Evolutionary conservation across 2,797 vertebrate genomes (phyloP).

Genomic region (Rhodeus uyekii): DNA sequence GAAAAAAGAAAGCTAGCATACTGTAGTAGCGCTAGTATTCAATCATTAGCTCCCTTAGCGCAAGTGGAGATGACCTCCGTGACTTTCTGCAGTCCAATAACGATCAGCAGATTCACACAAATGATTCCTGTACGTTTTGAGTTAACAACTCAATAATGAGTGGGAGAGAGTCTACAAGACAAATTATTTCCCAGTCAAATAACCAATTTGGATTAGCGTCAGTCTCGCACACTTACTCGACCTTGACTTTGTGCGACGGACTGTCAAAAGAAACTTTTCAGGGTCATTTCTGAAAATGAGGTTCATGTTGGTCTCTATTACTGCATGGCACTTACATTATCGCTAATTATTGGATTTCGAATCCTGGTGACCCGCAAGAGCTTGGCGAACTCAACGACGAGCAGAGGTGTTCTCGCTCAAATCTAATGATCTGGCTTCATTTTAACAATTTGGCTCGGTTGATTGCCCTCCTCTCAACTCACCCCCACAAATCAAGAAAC

Average conservation of each 20-base stretch:
- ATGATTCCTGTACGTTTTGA: slow-evolving; percentile 51
- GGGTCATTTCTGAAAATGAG: slow-evolving; percentile 40
- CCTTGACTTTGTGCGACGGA: slow-evolving; percentile 50
- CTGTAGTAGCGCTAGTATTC: background rate
- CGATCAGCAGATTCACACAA: slow-evolving; percentile 55
- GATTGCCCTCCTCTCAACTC: slow-evolving; percentile 43
- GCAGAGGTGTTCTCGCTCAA: background rate
- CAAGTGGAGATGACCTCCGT: slow-evolving; percentile 8
- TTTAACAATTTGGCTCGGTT: slow-evolving; percentile 51
- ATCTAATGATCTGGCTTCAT: slow-evolving; percentile 38
- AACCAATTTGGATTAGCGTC: slow-evolving; percentile 72
- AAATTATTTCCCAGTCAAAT: slow-evolving; percentile 67
- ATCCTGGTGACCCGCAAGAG: slow-evolving; percentile 49
- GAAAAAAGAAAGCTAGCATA: background rate
- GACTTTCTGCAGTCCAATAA: slow-evolving; percentile 48
- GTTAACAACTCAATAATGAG: slow-evolving; percentile 62
- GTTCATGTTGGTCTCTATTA: slow-evolving; percentile 48
- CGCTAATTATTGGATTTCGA: slow-evolving; percentile 54
- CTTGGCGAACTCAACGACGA: slow-evolving; percentile 17
- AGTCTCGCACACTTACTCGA: slow-evolving; percentile 50
- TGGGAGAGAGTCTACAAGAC: slow-evolving; percentile 59
- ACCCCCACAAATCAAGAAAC: slow-evolving; percentile 4
- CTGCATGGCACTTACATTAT: slow-evolving; percentile 44
- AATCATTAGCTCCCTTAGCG: slow-evolving; percentile 19
- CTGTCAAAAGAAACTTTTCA: slow-evolving; percentile 33